Evolutionary conservation across 2,797 vertebrate genomes (phyloP), one percentile per base, ranked within the genome.

Genomic region (Echiichthys vipera): DNA sequence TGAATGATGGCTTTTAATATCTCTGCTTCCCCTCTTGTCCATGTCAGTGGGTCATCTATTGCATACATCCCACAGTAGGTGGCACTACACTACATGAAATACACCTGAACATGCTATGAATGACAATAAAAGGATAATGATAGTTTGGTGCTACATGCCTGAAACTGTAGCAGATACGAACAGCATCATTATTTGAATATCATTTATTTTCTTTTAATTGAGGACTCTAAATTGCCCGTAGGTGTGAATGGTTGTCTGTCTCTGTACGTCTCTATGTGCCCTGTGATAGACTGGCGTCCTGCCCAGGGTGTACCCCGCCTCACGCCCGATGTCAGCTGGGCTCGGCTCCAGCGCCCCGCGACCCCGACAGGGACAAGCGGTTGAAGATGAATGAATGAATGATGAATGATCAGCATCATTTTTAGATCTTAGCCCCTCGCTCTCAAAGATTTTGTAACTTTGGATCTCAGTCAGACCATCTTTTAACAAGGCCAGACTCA

Each of bases 401-500:
- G n/a, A n/a, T n/a, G n/a, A n/a, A 30, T 49, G 17, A 47, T 71
- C 10, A 10, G 8, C 29, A 17, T 17, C 1, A 9, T 68, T 45
- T 67, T 37, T 15, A 63, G 7, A 36, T 18, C 43, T 51, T n/a
- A 25, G 5, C 36, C 15, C 9, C 27, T 58, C 37, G 2, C 14
- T 56, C 0, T 74, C 15, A 3, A 34, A 45, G 42, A 22, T 22
- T 78, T 61, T 64, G 47, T 9, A 32, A 45, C 53, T 24, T 80
- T 13, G 77, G 47, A 82, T 78, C 65, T 79, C 70, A 69, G 57
- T 51, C 42, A 30, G 80, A 61, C 17, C 46, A 32, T 77, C 25
- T 71, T n/a, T 72, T 85, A 84, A 88, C 69, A 80, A 86, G 85
- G 54, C 51, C 65, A 39, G 40, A 57, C n/a, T 30, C 7, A 20